Percentiles rank a stretch among this genome's conserved stretches.
Evolutionary conservation across 1,140 invertebrate species (phyloP).

Genomic region (Dolichoris vasculosae): DNA sequence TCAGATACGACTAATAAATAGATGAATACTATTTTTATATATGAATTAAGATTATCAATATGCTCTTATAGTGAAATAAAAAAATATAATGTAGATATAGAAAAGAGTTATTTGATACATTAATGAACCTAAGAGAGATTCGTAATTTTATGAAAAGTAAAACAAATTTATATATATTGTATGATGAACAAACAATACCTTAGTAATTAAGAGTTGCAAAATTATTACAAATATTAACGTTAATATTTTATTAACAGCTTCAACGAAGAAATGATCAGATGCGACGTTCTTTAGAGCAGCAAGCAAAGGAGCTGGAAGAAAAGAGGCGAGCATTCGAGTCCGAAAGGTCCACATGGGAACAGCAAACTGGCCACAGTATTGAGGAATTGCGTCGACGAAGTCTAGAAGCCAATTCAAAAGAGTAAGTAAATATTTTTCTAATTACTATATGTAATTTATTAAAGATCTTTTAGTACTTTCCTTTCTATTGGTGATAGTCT

Average conservation of each 20-base stretch:
- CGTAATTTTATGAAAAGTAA: no score
- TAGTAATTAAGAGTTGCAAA: no score
- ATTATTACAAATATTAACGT: background rate
- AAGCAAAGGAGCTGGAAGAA: conserved; percentile 93
- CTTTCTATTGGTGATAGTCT: conserved; percentile 47
- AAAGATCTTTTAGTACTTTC: conserved; percentile 46
- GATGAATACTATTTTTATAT: no score
- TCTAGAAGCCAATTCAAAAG: conserved; percentile 90
- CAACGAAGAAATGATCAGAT: conserved; percentile 83
- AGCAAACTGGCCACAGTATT: conserved; percentile 89
- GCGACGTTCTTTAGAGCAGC: conserved; percentile 84
- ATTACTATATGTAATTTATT: background rate
- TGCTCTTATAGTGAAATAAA: no score
- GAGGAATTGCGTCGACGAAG: conserved; percentile 89
- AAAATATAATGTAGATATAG: no score
- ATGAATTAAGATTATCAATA: no score
- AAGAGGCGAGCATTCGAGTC: conserved; percentile 88
- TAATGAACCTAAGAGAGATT: background rate
- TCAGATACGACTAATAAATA: no score
- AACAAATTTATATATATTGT: background rate
- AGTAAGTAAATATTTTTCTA: conserved; percentile 77
- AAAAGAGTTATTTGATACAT: background rate
- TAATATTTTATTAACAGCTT: conserved; percentile 70
- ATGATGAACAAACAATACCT: background rate
- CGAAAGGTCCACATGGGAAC: conserved; percentile 93